These are phyloP conservation scores for Zele albiditarsus DNA, from an alignment of 2,888 invertebrate species.

Conservation along the genomic window DNA sequence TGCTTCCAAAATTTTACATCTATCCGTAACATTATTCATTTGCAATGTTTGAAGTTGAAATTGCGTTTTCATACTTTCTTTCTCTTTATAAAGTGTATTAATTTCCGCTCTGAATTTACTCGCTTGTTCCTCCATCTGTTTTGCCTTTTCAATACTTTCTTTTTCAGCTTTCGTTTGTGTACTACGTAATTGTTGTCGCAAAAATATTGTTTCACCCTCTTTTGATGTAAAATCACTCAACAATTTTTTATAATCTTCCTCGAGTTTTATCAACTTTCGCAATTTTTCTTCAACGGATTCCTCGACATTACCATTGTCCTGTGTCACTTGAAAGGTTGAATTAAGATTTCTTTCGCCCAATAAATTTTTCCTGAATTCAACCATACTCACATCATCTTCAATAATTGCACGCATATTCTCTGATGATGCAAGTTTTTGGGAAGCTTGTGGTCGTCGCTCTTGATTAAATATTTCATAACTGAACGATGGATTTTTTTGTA, in stretches of 20 bases:
- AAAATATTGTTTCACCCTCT: conserved; percentile 63
- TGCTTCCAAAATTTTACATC: conserved; percentile 63
- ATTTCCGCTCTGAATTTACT: conserved; percentile 58
- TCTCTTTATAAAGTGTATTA: conserved; percentile 59
- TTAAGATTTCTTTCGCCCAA: conserved; percentile 49
- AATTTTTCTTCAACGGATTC: conserved; percentile 45
- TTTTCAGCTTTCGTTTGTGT: conserved; percentile 59
- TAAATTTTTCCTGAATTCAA: conserved; percentile 55
- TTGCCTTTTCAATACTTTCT: conserved; percentile 59
- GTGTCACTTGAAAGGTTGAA: conserved; percentile 55
- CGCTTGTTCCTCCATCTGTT: conserved; percentile 61
- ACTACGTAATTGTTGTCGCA: conserved; percentile 62
- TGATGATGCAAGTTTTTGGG: conserved; percentile 53
- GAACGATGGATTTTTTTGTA: neutral
- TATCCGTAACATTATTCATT: conserved; percentile 58
- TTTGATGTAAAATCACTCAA: conserved; percentile 62
- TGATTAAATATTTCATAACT: neutral
- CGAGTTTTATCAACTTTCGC: conserved; percentile 57
- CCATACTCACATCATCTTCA: conserved; percentile 49
- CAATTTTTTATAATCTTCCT: conserved; percentile 62
- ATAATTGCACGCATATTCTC: conserved; percentile 46
- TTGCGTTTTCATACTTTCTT: conserved; percentile 63
- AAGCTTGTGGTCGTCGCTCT: conserved; percentile 29
- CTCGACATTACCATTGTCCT: neutral
- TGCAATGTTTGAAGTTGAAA: conserved; percentile 62